Evolutionary conservation across 2,888 invertebrate genomes (phyloP).

Genomic region (Ophioninae sp.): DNA sequence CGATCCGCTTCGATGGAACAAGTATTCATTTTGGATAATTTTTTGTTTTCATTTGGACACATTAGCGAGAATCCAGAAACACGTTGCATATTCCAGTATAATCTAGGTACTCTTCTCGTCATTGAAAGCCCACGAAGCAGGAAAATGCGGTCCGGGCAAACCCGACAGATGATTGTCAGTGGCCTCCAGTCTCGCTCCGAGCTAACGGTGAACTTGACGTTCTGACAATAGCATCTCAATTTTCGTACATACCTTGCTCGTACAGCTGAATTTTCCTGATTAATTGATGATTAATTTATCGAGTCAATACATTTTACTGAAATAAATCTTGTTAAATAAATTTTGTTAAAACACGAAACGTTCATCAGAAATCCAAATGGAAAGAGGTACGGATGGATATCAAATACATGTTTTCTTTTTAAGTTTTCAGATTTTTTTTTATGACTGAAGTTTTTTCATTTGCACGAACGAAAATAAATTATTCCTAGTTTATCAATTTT

Average conservation of each 20-base stretch:
- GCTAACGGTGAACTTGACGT: constrained; percentile 66
- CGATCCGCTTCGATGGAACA: background rate
- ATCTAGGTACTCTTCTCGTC: background rate
- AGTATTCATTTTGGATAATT: background rate
- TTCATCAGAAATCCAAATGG: no score
- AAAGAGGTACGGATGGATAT: no score
- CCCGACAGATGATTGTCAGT: constrained; percentile 80
- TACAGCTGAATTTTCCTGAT: constrained; percentile 11
- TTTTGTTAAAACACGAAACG: no score
- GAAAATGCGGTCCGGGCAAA: constrained; percentile 61
- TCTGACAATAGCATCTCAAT: constrained; percentile 26
- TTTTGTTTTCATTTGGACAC: no score
- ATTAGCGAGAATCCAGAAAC: no score
- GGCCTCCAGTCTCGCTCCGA: constrained; percentile 71
- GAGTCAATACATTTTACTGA: no score
- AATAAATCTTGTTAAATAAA: no score
- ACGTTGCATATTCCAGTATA: background rate
- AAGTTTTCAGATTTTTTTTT: no score
- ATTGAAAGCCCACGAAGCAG: constrained; percentile 13
- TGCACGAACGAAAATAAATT: no score
- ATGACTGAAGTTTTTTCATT: no score
- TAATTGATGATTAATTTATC: background rate
- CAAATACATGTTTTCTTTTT: no score
- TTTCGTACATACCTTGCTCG: background rate
- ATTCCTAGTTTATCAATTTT: no score